phyloP scores from a whole-genome alignment of 2,797 vertebrate species.

The Falco novaeseelandiae region DNA sequence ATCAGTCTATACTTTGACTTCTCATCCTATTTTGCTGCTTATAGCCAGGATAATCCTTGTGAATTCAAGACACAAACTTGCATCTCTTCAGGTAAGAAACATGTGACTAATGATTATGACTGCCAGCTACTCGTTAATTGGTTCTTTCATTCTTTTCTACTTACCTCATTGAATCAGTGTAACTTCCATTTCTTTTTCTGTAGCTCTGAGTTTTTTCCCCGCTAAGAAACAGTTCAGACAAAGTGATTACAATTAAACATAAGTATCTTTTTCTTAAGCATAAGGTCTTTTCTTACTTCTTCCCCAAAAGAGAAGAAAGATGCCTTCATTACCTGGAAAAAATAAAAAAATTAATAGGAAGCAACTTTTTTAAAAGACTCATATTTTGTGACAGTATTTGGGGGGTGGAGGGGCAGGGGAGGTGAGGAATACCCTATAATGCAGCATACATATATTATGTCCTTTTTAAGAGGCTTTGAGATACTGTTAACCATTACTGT shows the following conservation, averaged over 20 bases:
- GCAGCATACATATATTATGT: not conserved
- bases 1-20: slow-evolving; percentile 87
- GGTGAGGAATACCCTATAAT: not conserved
- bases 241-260: not conserved
- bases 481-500: not conserved
- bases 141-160: not conserved
- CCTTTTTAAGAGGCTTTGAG: not conserved
- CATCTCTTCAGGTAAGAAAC: slow-evolving; percentile 84
- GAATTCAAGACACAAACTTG: slow-evolving; percentile 80
- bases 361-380: not conserved
- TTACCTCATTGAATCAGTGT: not conserved
- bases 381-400: not conserved
- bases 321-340: not conserved
- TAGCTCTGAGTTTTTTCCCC: not conserved
- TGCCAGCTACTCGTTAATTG: not conserved
- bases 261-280: not conserved
- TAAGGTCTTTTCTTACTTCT: not conserved
- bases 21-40: slow-evolving; percentile 86
- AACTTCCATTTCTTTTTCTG: not conserved
- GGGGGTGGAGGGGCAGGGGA: fast-evolving
- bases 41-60: slow-evolving; percentile 86
- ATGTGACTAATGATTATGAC: not conserved
- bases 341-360: not conserved
- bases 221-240: not conserved
- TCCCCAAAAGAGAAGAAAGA: not conserved